These are phyloP conservation scores for Danio rerio DNA, from an alignment of 2,113 vertebrate genomes.

Conservation along the genomic window DNA sequence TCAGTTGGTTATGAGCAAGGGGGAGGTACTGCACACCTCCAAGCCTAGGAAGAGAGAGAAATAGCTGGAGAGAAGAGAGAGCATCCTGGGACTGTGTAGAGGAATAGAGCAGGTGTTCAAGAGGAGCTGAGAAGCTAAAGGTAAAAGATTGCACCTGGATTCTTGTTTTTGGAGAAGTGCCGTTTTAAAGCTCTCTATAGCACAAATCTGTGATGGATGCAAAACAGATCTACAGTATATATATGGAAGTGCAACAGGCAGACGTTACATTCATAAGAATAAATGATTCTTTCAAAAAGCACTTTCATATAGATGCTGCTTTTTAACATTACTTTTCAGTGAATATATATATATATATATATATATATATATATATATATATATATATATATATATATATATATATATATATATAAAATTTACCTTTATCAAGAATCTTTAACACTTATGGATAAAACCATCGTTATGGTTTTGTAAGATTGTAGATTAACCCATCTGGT, in stretches of 20 bases:
- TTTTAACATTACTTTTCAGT: too few species aligned
- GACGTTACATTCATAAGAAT: too few species aligned
- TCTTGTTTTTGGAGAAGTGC: not conserved
- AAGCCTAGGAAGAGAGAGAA: not conserved
- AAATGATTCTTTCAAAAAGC: too few species aligned
- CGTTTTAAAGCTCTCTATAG: not conserved
- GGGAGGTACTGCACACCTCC: conserved; percentile 66
- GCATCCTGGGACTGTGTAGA: not conserved
- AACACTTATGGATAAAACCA: too few species aligned
- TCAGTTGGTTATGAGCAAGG: conserved; percentile 79
- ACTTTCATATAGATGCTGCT: too few species aligned
- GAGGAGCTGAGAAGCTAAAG: not conserved
- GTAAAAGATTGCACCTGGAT: not conserved
- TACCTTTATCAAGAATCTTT: too few species aligned
- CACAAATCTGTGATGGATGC: not conserved
- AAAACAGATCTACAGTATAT: not conserved
- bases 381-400: too few species aligned
- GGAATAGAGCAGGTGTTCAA: conserved; percentile 45
- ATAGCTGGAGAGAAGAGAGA: conserved; percentile 10
- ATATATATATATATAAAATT: too few species aligned
- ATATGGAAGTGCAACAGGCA: not conserved
- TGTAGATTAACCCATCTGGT: too few species aligned
- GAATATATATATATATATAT: too few species aligned
- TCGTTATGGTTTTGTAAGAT: too few species aligned
- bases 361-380: too few species aligned